Percentiles rank a stretch among this genome's conserved stretches.
Conservation (phyloP, 2,888 invertebrate species). For the Allygus modestus region DNA sequence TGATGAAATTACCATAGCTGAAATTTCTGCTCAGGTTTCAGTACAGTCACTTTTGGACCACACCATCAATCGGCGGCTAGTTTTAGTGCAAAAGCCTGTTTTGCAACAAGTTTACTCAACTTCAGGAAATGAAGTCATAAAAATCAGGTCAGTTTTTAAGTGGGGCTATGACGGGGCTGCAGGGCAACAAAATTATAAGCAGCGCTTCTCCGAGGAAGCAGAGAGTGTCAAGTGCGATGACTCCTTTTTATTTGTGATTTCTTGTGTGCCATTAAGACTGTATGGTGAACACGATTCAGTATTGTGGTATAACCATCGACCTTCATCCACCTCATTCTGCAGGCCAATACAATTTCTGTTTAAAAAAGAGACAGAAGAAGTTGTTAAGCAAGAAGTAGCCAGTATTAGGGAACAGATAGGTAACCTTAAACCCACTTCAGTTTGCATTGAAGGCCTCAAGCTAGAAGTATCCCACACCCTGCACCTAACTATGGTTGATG, state of each 20-base stretch:
- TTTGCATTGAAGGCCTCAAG: slow-evolving; percentile 1
- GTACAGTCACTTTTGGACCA: slow-evolving; percentile 21
- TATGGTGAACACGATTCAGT: neutral
- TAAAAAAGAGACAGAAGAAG: slow-evolving; percentile 22
- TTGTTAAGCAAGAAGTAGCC: neutral
- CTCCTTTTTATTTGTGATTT: slow-evolving; percentile 16
- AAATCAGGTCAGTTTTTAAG: neutral
- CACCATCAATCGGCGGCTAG: neutral
- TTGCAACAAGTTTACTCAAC: neutral
- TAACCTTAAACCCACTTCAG: neutral
- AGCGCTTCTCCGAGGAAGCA: neutral
- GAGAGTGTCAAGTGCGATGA: neutral
- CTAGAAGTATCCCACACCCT: neutral
- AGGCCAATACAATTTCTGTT: slow-evolving; percentile 4
- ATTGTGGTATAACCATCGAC: neutral
- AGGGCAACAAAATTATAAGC: slow-evolving; percentile 25
- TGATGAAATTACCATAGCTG: neutral
- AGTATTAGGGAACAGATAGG: neutral
- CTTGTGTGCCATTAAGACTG: slow-evolving; percentile 2
- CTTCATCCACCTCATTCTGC: slow-evolving; percentile 29
- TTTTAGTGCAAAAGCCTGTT: neutral
- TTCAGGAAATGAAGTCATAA: neutral
- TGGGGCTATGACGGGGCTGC: slow-evolving; percentile 24
- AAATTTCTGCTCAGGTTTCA: slow-evolving; percentile 18
- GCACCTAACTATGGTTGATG: slow-evolving; percentile 15